Evolutionary conservation across 1,140 invertebrate species (phyloP), one percentile per base, ranked within the genome.

Genomic region (Trichomalopsis sarcophagae): DNA sequence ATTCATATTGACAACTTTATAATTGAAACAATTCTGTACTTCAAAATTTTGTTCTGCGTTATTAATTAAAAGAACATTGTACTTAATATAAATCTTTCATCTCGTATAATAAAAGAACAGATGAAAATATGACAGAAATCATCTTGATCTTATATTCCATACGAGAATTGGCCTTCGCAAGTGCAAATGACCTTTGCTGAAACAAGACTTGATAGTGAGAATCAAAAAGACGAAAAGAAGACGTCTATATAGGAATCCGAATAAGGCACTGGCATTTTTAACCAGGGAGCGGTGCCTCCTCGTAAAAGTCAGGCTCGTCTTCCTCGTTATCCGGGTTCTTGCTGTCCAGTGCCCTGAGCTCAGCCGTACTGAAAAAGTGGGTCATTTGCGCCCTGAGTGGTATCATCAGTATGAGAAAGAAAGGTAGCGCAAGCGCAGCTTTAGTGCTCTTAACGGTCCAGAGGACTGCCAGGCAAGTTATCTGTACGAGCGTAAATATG

Each of bases 301-400:
- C 96, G 91, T 98, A 98, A 93, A 98, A 98, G 92, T 98, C 97
- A n/a, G 97, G 97, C 92, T 98, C 97, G 90, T 97, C 97, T 87
- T 98, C 96, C 82, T 94, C 96, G 82, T 95, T 94, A 87, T 97
- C 96, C 84, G 96, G 95, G 90, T 97, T 97, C 87, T 96, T 96
- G 87, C 96, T 97, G 91, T 98, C 97, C 92, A 98, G 92, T 87
- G 97, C 97, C 90, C 96, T 93, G 50, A 99, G 92, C 92, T 99
- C 98, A 74, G 95, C 92, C 2, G 95, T 94, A 2, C 96, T 97
- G 91, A 98, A 99, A 66, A 98, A 91, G 74, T 94, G 94, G 7
- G 91, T 94, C 87, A 99, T 93, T 74, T 96, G 94, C 84, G 95
- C 95, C 69, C 98, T 94, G 36, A 99, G 93, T 2, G 98, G 98